phyloP scores from a whole-genome alignment of 2,113 vertebrate genomes.

The Ginglymostoma cirratum region DNA sequence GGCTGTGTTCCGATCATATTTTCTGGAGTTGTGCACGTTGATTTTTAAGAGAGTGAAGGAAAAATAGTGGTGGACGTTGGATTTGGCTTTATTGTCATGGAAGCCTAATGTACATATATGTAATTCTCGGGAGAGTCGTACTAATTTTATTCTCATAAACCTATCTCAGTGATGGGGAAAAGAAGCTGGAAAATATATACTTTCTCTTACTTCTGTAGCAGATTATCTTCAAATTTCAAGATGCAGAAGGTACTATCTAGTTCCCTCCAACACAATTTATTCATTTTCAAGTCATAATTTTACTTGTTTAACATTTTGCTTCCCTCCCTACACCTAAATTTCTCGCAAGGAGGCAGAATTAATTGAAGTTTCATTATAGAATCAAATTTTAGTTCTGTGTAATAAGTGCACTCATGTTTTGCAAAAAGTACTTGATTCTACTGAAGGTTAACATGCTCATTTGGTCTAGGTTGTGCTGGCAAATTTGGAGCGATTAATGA shows the following conservation, averaged over 20 bases:
- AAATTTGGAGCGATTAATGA: neutral
- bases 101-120: neutral
- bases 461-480: neutral
- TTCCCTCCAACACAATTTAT: neutral
- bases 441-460: neutral
- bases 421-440: neutral
- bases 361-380: neutral
- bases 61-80: neutral
- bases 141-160: neutral
- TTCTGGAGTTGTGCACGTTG: neutral
- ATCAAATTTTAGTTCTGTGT: neutral
- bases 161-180: neutral
- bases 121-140: neutral
- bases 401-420: neutral
- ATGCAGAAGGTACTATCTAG: neutral
- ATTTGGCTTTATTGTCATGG: neutral
- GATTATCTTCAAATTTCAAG: neutral
- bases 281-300: neutral
- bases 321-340: neutral
- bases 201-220: neutral
- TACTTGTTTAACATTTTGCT: neutral
- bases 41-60: neutral
- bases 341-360: neutral
- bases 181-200: neutral
- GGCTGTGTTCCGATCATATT: neutral